Percentiles rank a stretch among this genome's conserved stretches.
Evolutionary conservation across 2,888 invertebrate species (phyloP).

Genomic region (Sphecodes monilicornis): DNA sequence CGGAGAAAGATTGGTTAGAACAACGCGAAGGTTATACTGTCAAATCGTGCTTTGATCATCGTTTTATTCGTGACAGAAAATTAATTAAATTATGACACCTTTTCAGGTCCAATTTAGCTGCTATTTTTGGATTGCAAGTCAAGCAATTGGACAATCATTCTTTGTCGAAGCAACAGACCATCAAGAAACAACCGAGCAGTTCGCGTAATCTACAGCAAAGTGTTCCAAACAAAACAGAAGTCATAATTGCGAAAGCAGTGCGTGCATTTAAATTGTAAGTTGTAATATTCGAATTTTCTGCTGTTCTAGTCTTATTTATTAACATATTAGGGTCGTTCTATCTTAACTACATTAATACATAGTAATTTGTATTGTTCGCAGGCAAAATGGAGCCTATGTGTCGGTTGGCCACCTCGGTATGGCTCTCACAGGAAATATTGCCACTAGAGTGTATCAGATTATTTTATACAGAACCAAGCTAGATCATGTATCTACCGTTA

Average conservation of each 20-base stretch:
- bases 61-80: background rate
- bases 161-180: slow-evolving; percentile 53
- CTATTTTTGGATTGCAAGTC: slow-evolving; percentile 73
- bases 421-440: slow-evolving; percentile 78
- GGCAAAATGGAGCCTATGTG: slow-evolving; percentile 78
- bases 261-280: slow-evolving; percentile 79
- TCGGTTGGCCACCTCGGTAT: slow-evolving; percentile 80
- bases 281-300: background rate
- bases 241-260: slow-evolving; percentile 77
- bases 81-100: background rate
- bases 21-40: slow-evolving; percentile 15
- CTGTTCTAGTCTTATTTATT: background rate
- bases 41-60: background rate
- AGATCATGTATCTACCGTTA: slow-evolving; percentile 76
- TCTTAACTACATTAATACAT: background rate
- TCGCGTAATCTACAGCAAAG: slow-evolving; percentile 58
- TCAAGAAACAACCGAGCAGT: slow-evolving; percentile 60
- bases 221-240: slow-evolving; percentile 71
- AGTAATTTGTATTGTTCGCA: slow-evolving; percentile 56
- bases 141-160: slow-evolving; percentile 40
- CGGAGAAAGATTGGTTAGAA: background rate
- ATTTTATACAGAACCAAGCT: slow-evolving; percentile 81
- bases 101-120: slow-evolving; percentile 77
- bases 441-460: slow-evolving; percentile 77
- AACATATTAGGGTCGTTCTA: background rate